phyloP scores from a whole-genome alignment of 2,113 vertebrate species.

The Chaetops frenatus region DNA sequence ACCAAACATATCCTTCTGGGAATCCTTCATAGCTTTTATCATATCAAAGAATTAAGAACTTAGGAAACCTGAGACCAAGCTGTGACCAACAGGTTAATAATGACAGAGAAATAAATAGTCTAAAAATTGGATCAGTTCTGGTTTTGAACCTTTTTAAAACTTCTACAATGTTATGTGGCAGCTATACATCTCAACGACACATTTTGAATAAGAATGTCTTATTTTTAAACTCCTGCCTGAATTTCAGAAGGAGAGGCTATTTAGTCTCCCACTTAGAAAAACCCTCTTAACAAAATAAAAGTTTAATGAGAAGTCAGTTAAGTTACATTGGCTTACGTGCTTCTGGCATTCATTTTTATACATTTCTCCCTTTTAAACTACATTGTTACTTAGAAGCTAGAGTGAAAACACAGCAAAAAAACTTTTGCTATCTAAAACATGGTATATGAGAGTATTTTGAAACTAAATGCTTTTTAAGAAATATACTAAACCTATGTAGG shows the following conservation, averaged over 20 bases:
- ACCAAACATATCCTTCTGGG: background rate
- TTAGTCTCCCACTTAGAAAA: background rate
- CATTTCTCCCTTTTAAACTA: background rate
- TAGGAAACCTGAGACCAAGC: background rate
- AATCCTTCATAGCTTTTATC: background rate
- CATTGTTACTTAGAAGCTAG: background rate
- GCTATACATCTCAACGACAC: background rate
- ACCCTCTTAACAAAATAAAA: background rate
- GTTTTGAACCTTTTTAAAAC: background rate
- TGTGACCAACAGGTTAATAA: background rate
- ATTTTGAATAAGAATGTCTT: background rate
- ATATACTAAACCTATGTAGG: background rate
- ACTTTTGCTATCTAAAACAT: background rate
- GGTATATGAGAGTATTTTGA: background rate
- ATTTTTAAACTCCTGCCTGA: background rate
- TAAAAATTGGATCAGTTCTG: background rate
- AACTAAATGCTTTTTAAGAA: background rate
- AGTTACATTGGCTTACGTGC: background rate
- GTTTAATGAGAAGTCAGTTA: background rate
- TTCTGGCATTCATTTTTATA: background rate
- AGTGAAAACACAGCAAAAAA: background rate
- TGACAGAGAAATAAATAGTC: background rate
- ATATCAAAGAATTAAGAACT: background rate
- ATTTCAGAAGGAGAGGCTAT: background rate
- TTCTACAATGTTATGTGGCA: background rate